Conservation (phyloP, 2,888 invertebrate genomes). For the Prosopocoilus inquinatus region DNA sequence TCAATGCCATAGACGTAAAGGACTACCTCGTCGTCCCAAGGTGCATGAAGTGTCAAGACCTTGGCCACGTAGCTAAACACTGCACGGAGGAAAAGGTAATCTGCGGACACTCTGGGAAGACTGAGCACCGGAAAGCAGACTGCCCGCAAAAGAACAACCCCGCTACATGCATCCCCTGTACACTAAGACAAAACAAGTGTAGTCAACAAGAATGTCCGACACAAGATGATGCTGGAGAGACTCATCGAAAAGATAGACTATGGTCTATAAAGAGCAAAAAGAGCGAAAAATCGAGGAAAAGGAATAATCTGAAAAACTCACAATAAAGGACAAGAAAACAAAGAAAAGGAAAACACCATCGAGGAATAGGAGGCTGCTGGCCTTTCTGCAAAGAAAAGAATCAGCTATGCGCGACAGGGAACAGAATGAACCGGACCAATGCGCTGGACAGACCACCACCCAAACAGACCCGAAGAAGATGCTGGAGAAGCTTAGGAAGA, state of each 20-base stretch:
- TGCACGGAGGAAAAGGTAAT: not conserved
- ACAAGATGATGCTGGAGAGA: slow-evolving; percentile 8
- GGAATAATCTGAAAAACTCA: not conserved
- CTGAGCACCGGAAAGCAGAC: not conserved
- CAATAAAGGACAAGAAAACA: not conserved
- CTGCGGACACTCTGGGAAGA: slow-evolving; percentile 6
- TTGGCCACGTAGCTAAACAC: slow-evolving; percentile 7
- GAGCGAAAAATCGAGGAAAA: not conserved
- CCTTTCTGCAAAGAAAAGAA: no score
- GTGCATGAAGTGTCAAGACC: no score
- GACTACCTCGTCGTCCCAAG: no score
- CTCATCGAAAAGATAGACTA: slow-evolving; percentile 10
- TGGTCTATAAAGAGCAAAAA: not conserved
- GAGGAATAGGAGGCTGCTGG: not conserved
- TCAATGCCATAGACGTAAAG: not conserved
- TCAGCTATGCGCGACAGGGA: no score
- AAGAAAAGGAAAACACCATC: not conserved
- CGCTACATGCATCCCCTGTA: not conserved
- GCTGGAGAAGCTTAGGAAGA: no score
- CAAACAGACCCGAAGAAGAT: no score
- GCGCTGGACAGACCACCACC: no score
- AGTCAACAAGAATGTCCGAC: not conserved
- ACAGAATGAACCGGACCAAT: no score
- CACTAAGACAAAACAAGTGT: slow-evolving; percentile 6
- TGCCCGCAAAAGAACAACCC: not conserved